Conservation (phyloP, 1,140 invertebrate genomes). For the Macrostomum lignano region DNA sequence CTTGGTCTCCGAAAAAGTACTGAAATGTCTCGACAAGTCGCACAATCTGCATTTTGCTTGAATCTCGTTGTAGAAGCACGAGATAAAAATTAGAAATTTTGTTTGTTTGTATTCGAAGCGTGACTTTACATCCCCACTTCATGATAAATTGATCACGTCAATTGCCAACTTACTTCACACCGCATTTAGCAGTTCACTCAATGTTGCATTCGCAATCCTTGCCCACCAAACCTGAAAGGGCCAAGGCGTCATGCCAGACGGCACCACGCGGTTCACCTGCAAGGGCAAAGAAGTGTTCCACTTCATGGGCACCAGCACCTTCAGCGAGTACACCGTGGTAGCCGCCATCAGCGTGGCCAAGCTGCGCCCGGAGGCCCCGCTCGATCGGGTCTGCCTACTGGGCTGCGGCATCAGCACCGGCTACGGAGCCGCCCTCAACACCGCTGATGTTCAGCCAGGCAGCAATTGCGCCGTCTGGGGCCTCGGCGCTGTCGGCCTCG, state of each 20-base stretch:
- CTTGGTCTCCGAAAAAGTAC: no score
- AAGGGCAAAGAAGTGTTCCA: slow-evolving; percentile 63
- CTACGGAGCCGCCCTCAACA: slow-evolving; percentile 33
- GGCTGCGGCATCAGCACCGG: slow-evolving; percentile 58
- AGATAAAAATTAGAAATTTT: no score
- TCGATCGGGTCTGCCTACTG: slow-evolving; percentile 67
- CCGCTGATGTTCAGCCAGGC: slow-evolving; percentile 22
- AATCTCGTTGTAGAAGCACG: no score
- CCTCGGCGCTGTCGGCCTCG: slow-evolving; percentile 67
- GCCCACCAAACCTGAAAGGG: no score
- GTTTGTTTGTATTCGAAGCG: no score
- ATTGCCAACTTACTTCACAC: no score
- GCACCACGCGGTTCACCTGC: slow-evolving; percentile 53
- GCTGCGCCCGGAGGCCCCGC: slow-evolving; percentile 37
- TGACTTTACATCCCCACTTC: no score
- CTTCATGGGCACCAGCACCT: slow-evolving; percentile 93
- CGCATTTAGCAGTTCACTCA: no score
- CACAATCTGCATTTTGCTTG: no score
- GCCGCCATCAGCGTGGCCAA: slow-evolving; percentile 43
- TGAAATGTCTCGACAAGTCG: no score
- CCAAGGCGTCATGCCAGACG: slow-evolving; percentile 67
- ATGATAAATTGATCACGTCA: no score
- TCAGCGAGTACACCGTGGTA: slow-evolving; percentile 87
- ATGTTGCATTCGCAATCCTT: no score
- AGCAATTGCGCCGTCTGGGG: slow-evolving; percentile 27